Conservation (phyloP, 1,140 invertebrate species). For the Drosophila ambigua region DNA sequence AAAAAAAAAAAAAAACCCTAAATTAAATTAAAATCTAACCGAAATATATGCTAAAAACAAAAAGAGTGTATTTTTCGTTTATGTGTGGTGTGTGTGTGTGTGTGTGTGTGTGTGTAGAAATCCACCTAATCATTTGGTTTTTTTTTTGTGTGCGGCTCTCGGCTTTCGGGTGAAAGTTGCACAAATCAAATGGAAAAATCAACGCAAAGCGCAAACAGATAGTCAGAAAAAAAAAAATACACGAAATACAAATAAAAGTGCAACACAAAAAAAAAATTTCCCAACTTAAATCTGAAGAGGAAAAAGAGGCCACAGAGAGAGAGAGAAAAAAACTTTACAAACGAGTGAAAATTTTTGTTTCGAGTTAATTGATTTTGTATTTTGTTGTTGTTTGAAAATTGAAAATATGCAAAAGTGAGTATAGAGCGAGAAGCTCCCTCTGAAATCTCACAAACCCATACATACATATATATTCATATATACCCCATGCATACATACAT, state of each 20-base stretch:
- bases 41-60: no score
- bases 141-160: constrained; percentile 25
- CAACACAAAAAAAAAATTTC: constrained; percentile 32
- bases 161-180: constrained; percentile 72
- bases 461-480: neutral
- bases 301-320: constrained; percentile 5
- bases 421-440: constrained; percentile 1
- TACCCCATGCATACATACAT: constrained; percentile 7
- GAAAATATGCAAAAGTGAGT: constrained; percentile 44
- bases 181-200: constrained; percentile 65
- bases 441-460: neutral
- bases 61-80: no score
- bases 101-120: no score
- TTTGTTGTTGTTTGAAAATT: constrained; percentile 24
- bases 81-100: no score
- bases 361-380: constrained; percentile 45
- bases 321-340: constrained; percentile 11
- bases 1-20: no score
- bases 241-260: constrained; percentile 42
- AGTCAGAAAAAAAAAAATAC: constrained; percentile 7
- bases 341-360: constrained; percentile 32
- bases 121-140: constrained; percentile 5
- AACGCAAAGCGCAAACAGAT: constrained; percentile 36
- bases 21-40: no score
- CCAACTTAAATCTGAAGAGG: constrained; percentile 31